Percentiles rank a stretch among this genome's conserved stretches.
Conservation (phyloP, 2,888 invertebrate species). For the Baronia brevicornis region DNA sequence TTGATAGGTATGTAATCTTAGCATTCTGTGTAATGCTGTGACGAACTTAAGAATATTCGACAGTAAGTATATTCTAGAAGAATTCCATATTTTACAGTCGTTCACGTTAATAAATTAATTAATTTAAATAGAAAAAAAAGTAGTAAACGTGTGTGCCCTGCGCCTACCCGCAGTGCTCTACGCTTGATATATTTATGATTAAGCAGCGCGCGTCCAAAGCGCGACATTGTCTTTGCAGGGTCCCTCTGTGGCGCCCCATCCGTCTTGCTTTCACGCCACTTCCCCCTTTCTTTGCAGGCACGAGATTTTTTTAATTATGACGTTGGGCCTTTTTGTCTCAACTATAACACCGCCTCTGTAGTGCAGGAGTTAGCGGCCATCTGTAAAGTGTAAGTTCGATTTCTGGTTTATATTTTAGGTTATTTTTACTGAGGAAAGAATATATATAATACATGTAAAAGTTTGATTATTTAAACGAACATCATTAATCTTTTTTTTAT, state of each 20-base stretch:
- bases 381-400: constrained; percentile 23
- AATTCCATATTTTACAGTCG: neutral
- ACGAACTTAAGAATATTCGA: too few relatives aligned
- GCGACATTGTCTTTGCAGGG: constrained; percentile 65
- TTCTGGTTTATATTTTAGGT: constrained; percentile 14
- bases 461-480: too few relatives aligned
- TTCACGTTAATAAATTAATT: neutral
- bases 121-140: constrained; percentile 3
- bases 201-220: constrained; percentile 66
- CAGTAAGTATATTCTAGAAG: neutral
- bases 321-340: constrained; percentile 71
- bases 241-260: constrained; percentile 66
- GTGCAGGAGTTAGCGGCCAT: constrained; percentile 12
- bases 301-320: constrained; percentile 76
- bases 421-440: neutral
- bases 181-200: constrained; percentile 75
- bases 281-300: constrained; percentile 71
- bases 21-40: too few relatives aligned
- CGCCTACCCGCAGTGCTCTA: constrained; percentile 38
- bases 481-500: too few relatives aligned
- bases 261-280: constrained; percentile 69
- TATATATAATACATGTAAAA: neutral
- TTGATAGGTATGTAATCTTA: too few relatives aligned
- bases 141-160: constrained; percentile 26
- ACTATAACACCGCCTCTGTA: constrained; percentile 30